Conservation (phyloP, 2,888 invertebrate genomes). For the Teleiodes luculella region DNA sequence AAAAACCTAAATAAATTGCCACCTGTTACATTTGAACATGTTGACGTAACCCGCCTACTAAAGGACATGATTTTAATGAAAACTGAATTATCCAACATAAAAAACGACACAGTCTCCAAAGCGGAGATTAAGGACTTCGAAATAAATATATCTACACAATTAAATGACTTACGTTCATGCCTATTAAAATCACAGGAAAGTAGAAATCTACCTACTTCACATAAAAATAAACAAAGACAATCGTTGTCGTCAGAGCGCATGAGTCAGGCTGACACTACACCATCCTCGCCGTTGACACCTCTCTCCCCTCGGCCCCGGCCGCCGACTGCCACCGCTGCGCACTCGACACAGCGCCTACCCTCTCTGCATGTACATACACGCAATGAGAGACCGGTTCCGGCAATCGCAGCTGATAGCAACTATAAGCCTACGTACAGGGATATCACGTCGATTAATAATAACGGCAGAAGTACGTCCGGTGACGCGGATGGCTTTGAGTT, state of each 20-base stretch:
- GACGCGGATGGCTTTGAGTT: not conserved
- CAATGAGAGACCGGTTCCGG: not conserved
- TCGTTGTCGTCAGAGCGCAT: too few relatives aligned
- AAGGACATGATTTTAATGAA: slow-evolving; percentile 11
- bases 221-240: too few relatives aligned
- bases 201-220: too few relatives aligned
- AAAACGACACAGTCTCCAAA: not conserved
- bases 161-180: too few relatives aligned
- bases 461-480: not conserved
- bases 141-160: too few relatives aligned
- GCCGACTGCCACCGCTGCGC: too few relatives aligned
- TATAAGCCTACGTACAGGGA: slow-evolving; percentile 1
- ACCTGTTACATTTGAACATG: slow-evolving; percentile 13
- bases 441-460: not conserved
- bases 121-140: slow-evolving; percentile 3
- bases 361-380: not conserved
- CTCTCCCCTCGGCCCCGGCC: too few relatives aligned
- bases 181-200: too few relatives aligned
- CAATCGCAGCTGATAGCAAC: not conserved
- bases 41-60: slow-evolving; percentile 12
- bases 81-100: slow-evolving; percentile 9
- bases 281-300: too few relatives aligned
- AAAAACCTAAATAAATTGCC: slow-evolving; percentile 20
- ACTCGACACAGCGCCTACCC: not conserved
- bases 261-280: too few relatives aligned